phyloP scores from a whole-genome alignment of 2,888 invertebrate genomes.

The Elmis aenea region DNA sequence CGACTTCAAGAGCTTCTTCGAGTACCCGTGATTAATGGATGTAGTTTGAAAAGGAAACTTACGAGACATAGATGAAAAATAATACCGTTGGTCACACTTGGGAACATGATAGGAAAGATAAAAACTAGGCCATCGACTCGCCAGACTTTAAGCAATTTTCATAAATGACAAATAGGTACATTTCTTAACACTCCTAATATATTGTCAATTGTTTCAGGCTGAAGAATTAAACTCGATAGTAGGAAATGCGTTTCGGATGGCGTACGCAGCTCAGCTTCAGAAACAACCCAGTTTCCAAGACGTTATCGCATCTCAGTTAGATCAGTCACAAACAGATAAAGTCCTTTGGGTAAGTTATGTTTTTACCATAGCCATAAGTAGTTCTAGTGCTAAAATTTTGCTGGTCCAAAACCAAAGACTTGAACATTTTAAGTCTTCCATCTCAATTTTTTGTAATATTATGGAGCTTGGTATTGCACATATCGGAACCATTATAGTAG shows the following conservation, averaged over 20 bases:
- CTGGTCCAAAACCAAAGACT: too few relatives aligned
- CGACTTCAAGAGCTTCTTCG: constrained; percentile 33
- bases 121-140: constrained; percentile 14
- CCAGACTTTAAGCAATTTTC: too few relatives aligned
- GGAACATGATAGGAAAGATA: constrained; percentile 17
- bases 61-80: constrained; percentile 30
- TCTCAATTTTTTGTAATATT: too few relatives aligned
- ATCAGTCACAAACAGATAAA: constrained; percentile 50
- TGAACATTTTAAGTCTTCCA: too few relatives aligned
- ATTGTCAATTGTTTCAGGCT: constrained; percentile 56
- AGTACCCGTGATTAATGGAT: constrained; percentile 35
- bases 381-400: too few relatives aligned
- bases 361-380: too few relatives aligned
- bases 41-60: constrained; percentile 27
- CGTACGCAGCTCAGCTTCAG: constrained; percentile 81
- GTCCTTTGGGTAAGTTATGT: constrained; percentile 42
- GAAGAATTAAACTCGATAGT: constrained; percentile 82
- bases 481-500: too few relatives aligned
- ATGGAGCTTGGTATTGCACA: too few relatives aligned
- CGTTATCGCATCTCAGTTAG: constrained; percentile 59
- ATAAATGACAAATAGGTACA: too few relatives aligned
- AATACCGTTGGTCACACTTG: constrained; percentile 28
- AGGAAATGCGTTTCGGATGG: constrained; percentile 89
- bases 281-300: constrained; percentile 61
- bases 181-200: too few relatives aligned